Conservation (phyloP, 2,888 invertebrate genomes). For the Apamea monoglypha region DNA sequence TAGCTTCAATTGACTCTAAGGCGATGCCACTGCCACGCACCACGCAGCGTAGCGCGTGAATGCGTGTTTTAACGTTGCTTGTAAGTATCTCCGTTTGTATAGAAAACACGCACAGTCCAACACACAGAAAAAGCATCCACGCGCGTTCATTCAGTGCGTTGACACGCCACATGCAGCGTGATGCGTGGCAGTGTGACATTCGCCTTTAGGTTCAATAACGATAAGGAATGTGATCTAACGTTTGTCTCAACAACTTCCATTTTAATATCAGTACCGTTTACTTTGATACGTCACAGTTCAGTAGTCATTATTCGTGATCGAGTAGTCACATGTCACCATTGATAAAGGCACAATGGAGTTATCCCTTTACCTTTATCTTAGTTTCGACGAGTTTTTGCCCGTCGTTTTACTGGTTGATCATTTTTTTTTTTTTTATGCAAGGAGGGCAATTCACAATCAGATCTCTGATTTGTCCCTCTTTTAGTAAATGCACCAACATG, state of each 20-base stretch:
- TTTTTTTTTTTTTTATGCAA: conserved; percentile 30
- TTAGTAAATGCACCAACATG: conserved; percentile 73
- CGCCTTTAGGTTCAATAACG: conserved; percentile 21
- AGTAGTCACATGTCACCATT: conserved; percentile 49
- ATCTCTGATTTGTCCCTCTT: conserved; percentile 50
- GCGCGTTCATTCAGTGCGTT: too few species aligned
- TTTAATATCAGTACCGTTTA: conserved; percentile 51
- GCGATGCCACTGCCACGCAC: too few species aligned
- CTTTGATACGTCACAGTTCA: conserved; percentile 52
- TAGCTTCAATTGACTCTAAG: conserved; percentile 39
- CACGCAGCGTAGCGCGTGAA: too few species aligned
- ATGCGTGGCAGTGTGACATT: too few species aligned
- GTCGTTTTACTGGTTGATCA: conserved; percentile 41
- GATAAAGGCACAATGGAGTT: conserved; percentile 64
- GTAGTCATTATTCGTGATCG: conserved; percentile 52
- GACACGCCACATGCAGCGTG: too few species aligned
- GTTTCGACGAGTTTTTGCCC: conserved; percentile 37
- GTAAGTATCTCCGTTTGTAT: too few species aligned
- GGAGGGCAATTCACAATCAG: conserved; percentile 48
- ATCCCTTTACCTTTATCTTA: conserved; percentile 56
- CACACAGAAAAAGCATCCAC: too few species aligned
- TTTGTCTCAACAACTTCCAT: conserved; percentile 55
- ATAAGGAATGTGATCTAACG: conserved; percentile 33
- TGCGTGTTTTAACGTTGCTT: too few species aligned
- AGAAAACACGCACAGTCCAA: too few species aligned